Percentiles rank a stretch among this genome's conserved stretches.
Evolutionary conservation across 1,140 invertebrate genomes (phyloP).

Genomic region (Oreohelix idahoensis): DNA sequence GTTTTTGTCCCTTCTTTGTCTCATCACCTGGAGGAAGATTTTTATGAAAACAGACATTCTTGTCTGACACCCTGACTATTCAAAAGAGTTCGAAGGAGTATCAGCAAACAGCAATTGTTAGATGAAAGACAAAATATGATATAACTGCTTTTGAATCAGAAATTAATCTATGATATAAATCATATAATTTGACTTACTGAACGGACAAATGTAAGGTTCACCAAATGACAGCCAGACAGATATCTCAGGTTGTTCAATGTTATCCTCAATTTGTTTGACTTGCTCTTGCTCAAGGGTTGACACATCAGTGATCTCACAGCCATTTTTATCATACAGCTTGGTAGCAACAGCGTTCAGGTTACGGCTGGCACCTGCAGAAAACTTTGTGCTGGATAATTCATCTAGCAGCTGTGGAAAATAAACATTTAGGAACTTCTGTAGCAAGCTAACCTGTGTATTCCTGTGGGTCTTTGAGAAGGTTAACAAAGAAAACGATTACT

Average conservation of each 20-base stretch:
- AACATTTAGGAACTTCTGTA: too few species aligned
- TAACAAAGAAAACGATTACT: too few species aligned
- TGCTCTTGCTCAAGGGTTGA: constrained; percentile 42
- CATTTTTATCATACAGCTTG: constrained; percentile 62
- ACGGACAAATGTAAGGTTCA: constrained; percentile 67
- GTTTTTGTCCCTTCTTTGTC: too few species aligned
- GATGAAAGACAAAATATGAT: too few species aligned
- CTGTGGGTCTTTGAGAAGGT: too few species aligned
- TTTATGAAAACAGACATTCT: too few species aligned
- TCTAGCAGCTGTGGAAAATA: constrained; percentile 58
- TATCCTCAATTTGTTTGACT: constrained; percentile 43
- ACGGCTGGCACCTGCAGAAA: constrained; percentile 52
- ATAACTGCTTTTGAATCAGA: background rate
- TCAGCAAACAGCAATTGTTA: too few species aligned
- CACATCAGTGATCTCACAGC: constrained; percentile 65
- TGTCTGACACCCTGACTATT: too few species aligned
- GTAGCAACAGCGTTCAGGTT: constrained; percentile 61
- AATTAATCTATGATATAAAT: background rate
- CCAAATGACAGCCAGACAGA: constrained; percentile 70
- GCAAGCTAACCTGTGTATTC: too few species aligned
- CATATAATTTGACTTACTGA: constrained; percentile 60
- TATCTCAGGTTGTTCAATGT: constrained; percentile 50
- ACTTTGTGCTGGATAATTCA: constrained; percentile 55
- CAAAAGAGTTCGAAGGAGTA: too few species aligned
- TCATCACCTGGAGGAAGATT: too few species aligned